Evolutionary conservation across 2,797 vertebrate genomes (phyloP).

Genomic region (Salmo trutta): DNA sequence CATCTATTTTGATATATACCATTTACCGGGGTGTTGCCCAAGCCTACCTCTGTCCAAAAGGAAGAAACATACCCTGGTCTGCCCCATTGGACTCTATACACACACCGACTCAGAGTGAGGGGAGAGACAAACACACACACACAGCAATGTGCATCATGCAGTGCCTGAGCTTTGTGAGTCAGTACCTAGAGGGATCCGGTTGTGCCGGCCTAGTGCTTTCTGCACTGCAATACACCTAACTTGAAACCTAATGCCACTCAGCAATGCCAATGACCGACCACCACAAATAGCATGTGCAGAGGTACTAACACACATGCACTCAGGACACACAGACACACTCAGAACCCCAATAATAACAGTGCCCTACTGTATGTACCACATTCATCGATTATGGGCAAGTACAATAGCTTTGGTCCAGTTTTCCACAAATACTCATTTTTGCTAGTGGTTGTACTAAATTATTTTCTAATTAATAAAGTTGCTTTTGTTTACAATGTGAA

Average conservation of each 20-base stretch:
- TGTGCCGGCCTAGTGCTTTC: slow-evolving; percentile 62
- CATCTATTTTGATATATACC: too few relatives aligned
- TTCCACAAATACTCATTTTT: too few relatives aligned
- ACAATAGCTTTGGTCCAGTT: too few relatives aligned
- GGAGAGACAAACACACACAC: slow-evolving; percentile 17
- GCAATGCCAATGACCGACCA: slow-evolving; percentile 5
- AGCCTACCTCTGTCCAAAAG: neutral
- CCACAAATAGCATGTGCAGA: neutral
- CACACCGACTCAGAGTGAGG: slow-evolving; percentile 26
- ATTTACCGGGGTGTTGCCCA: too few relatives aligned
- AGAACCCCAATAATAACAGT: slow-evolving; percentile 26
- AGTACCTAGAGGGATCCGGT: slow-evolving; percentile 46
- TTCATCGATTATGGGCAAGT: too few relatives aligned
- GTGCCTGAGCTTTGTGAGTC: slow-evolving; percentile 9
- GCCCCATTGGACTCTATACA: slow-evolving; percentile 50
- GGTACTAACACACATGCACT: neutral
- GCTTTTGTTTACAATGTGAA: too few relatives aligned
- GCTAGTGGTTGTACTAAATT: too few relatives aligned
- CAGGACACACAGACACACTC: slow-evolving; percentile 26
- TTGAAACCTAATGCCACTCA: slow-evolving; percentile 41
- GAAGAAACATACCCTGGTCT: slow-evolving; percentile 28
- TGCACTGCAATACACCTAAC: slow-evolving; percentile 45
- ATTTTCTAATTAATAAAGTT: too few relatives aligned
- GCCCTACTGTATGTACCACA: too few relatives aligned
- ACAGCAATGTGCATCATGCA: slow-evolving; percentile 26